A percentile compares a stretch with the other conserved stretches of the same genome.
Evolutionary conservation across 2,888 invertebrate genomes (phyloP).

Genomic region (Drosophila vallismaia): DNA sequence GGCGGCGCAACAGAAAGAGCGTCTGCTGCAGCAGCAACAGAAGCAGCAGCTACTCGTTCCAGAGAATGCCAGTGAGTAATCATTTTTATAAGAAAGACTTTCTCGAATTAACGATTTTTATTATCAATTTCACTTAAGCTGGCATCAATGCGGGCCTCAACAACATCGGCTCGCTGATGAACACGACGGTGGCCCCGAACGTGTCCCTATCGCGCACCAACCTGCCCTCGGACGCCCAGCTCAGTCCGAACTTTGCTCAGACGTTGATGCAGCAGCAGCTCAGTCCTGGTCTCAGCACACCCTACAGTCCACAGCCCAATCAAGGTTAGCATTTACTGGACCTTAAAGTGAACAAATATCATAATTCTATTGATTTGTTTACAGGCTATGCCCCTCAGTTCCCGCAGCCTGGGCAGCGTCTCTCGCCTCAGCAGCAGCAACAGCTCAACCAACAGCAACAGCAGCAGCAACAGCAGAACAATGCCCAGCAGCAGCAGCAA

Average conservation of each 20-base stretch:
- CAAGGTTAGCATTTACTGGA: conserved; percentile 63
- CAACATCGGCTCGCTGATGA: conserved; percentile 93
- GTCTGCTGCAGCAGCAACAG: conserved; percentile 91
- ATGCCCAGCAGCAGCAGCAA: conserved; percentile 64
- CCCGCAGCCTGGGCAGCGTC: conserved; percentile 81
- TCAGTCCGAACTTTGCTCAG: conserved; percentile 87
- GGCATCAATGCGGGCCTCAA: conserved; percentile 83
- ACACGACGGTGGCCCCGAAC: conserved; percentile 92
- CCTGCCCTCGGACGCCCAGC: conserved; percentile 86
- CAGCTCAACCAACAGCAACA: conserved; percentile 67
- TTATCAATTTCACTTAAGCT: conserved; percentile 36
- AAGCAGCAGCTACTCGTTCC: conserved; percentile 92
- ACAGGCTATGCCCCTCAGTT: conserved; percentile 82
- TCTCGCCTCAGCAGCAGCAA: conserved; percentile 83
- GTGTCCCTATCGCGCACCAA: conserved; percentile 92
- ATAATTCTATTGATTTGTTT: neutral
- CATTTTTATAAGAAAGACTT: neutral
- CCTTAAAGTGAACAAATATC: too few species aligned
- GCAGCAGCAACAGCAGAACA: conserved; percentile 64
- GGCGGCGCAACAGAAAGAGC: conserved; percentile 87
- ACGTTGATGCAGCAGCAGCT: conserved; percentile 84
- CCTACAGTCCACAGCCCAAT: conserved; percentile 83
- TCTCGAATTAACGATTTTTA: neutral
- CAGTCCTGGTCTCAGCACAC: conserved; percentile 84
- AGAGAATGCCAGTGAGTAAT: conserved; percentile 87